Evolutionary conservation across 1,140 invertebrate genomes (phyloP), one percentile per base, ranked within the genome.

Genomic region (Drosophila setifemur): DNA sequence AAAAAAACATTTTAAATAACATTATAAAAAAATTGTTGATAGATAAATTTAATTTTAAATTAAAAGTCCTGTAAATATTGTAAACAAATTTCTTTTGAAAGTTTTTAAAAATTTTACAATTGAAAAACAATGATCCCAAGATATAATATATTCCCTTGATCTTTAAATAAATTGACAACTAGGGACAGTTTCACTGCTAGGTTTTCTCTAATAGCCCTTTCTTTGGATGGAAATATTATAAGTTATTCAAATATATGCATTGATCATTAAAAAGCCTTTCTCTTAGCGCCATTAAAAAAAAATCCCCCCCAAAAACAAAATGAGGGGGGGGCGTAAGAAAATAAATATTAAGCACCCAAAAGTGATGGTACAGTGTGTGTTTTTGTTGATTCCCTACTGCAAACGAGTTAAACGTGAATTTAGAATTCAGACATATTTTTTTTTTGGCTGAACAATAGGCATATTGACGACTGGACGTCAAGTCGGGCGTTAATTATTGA

Each of bases 401-500:
- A 82, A 81, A 81, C 76, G 50, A 67, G 76, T 82, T 72, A 57
- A 35, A 76, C 77, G 23, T 48, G 73, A 82, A 55, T 67, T 57
- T 14, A 18, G 25, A n/a, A 31, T 23, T 28, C n/a, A 12, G 21
- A 6, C 5, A 12, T 12, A 11, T 60, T 8, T 40, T 14, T 43
- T 37, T 47, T 37, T 12, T 18, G n/a, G 40, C 8, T 5, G 7
- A 39, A 74, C 76, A 78, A 81, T 81, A 67, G 64, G 52, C 57
- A 28, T 39, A 37, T 39, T 63, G 60, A 63, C 57, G 57, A 6
- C 19, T 61, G 37, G 58, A 14, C 14, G 33, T 39, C 58, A 68
- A 53, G 58, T 48, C 23, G 31, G 78, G 63, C 81, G 82, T 81
- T 86, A 86, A 86, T 86, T 86, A 81, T 81, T 81, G 81, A 86